phyloP scores from a whole-genome alignment of 2,113 vertebrate genomes.

The Pogonocichla stellata region DNA sequence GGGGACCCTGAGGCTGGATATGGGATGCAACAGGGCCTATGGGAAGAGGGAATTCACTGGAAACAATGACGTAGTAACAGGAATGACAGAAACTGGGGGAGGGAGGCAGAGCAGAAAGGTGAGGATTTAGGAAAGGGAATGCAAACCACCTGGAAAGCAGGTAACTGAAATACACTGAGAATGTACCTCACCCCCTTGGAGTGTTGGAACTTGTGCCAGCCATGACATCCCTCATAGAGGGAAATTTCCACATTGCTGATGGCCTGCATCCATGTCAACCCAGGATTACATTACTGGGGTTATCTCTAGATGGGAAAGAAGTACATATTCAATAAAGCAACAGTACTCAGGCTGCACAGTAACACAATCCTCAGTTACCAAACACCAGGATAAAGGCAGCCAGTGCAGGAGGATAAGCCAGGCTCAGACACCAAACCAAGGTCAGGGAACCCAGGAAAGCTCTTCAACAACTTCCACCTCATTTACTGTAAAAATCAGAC shows the following conservation, averaged over 20 bases:
- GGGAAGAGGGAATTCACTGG: background rate
- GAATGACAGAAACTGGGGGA: background rate
- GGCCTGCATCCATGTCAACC: accelerated
- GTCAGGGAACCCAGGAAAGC: background rate
- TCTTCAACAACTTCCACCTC: background rate
- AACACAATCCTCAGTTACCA: background rate
- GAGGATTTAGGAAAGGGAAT: background rate
- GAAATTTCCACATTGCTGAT: background rate
- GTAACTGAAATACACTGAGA: background rate
- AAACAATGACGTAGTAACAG: background rate
- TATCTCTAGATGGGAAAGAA: background rate
- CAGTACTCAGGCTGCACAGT: background rate
- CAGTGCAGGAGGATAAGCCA: background rate
- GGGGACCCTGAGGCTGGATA: accelerated
- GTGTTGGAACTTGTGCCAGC: background rate
- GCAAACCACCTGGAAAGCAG: background rate
- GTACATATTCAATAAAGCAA: background rate
- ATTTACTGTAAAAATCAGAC: background rate
- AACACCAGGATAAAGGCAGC: background rate
- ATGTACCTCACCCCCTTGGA: accelerated
- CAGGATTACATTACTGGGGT: background rate
- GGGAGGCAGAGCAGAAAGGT: background rate
- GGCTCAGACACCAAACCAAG: background rate
- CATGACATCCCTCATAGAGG: background rate
- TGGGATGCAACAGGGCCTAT: background rate